Base-by-base conservation (phyloP, 2,113 vertebrate genomes). In the Nerophis lumbriciformis region DNA sequence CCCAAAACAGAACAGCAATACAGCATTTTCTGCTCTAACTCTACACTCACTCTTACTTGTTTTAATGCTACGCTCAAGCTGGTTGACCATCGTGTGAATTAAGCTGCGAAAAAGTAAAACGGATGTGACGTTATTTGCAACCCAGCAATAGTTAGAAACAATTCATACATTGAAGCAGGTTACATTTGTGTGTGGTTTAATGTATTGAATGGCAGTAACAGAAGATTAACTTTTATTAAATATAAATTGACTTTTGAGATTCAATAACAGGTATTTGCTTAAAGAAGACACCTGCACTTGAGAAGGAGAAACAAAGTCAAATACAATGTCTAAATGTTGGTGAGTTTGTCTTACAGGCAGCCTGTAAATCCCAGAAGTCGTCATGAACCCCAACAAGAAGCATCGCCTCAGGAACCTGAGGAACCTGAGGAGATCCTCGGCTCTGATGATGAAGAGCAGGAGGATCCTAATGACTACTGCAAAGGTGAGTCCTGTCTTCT, bases 381-480 rank as follows among this genome's bases (percentile, higher is more conserved):
- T 84, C 91, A 66, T 79, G 92, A 9, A 83, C 89, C 8, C 81
- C 93, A 53, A 64, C 86, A 87, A 0, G 94, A 98, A 78, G 90
- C 86, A 16, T 94, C 93, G 0, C 85, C 91, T 6, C 95, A 93
- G 9, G 95, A 98, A 65, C 94, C 94, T 0, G 95, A 97, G 72
- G 96, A 87, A 68, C 75, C 80, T 4, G 83, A 98, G 59, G 96
- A 98, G 84, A 99, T 99, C 75, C 87, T 98, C 38, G 97, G 97
- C 12, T 98, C 96, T n/a, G 97, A 99, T 67, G 97, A 99, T 49
- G 97, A 99, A 58, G 97, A 99, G 63, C 97, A 99, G 76, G 97
- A 99, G 73, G 97, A 99, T 73, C 97, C 97, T 10, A 95, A 95
- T 61, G 97, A 99, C 87, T 99, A 99, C 80, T 98, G 96, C 79